phyloP scores from a whole-genome alignment of 2,797 vertebrate genomes.

The Telmatherina bonti region DNA sequence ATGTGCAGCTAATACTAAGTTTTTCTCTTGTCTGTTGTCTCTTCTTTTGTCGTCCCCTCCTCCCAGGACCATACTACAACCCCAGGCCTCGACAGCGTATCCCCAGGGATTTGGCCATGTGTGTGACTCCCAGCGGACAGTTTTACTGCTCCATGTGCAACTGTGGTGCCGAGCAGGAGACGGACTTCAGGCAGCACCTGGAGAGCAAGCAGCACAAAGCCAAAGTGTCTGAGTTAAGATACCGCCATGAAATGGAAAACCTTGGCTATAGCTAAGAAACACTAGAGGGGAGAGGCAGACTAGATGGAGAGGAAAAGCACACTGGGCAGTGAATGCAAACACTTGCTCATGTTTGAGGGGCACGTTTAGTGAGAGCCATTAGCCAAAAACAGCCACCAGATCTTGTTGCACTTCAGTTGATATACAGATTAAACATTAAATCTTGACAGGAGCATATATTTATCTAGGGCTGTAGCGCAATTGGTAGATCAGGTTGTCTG shows the following conservation, averaged over 20 bases:
- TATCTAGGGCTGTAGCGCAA: conserved; percentile 13
- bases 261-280: conserved; percentile 91
- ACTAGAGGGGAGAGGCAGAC: neutral
- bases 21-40: neutral
- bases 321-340: conserved; percentile 33
- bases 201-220: conserved; percentile 99
- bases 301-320: conserved; percentile 19
- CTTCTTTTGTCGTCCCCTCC: neutral
- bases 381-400: conserved; percentile 32
- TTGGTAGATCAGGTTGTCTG: conserved; percentile 7
- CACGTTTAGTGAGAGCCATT: conserved; percentile 31
- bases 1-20: neutral
- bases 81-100: conserved; percentile 95
- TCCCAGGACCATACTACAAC: conserved; percentile 94
- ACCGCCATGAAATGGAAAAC: conserved; percentile 97
- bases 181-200: conserved; percentile 95
- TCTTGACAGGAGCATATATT: conserved; percentile 22
- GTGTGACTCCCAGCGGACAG: conserved; percentile 97
- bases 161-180: conserved; percentile 93
- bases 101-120: conserved; percentile 97
- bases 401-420: conserved; percentile 55
- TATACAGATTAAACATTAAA: conserved; percentile 29
- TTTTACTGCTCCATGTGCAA: conserved; percentile 99
- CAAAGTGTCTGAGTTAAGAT: conserved; percentile 96
- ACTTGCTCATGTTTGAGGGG: conserved; percentile 10